Base-by-base conservation (phyloP, 2,888 invertebrate species). In the Parascotia fuliginaria region DNA sequence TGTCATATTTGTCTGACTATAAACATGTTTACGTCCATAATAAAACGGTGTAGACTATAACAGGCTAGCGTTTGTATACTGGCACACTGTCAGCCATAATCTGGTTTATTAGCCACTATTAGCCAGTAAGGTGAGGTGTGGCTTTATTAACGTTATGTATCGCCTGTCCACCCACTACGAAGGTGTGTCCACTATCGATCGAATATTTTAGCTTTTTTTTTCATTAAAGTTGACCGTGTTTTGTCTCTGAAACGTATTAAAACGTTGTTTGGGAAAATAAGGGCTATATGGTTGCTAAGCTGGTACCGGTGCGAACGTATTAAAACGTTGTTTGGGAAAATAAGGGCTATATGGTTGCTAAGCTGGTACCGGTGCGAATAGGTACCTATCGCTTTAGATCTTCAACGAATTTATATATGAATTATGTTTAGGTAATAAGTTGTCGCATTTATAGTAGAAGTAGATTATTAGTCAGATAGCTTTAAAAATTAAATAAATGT, bases 151-250 rank as follows among this genome's bases (percentile, higher is more conserved):
- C 70, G 70, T 72, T 73, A 73, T 70, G 70, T 75, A 72, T 72
- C 64, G 72, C 65, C 73, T 73, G 77, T 75, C 78, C 82, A 76
- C 73, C 70, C 66, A 55, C 45, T 60, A 65, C 61, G 47, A 66
- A 81, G 85, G 85, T 78, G 85, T 75, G 85, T 60, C 79, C 65
- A 53, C 37, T 73, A 80, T 85, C 75, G 82, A 83, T 81, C 80
- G 75, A 22, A 47, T 46, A 53, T 55, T 57, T 66, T 63, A 65
- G 57, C 49, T 46, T 39, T 47, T 60, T 53, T 54, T 57, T 63
- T 67, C 50, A 73, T 65, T 59, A 53, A 59, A n/a, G n/a, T n/a
- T n/a, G n/a, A n/a, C n/a, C n/a, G n/a, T n/a, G n/a, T n/a, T n/a
- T n/a, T n/a, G n/a, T n/a, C n/a, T n/a, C n/a, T n/a, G n/a, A n/a